Percentiles rank a stretch among this genome's conserved stretches.
These are phyloP conservation scores for Drosophila silvestris DNA, from an alignment of 2,888 invertebrate species.

Conservation along the genomic window DNA sequence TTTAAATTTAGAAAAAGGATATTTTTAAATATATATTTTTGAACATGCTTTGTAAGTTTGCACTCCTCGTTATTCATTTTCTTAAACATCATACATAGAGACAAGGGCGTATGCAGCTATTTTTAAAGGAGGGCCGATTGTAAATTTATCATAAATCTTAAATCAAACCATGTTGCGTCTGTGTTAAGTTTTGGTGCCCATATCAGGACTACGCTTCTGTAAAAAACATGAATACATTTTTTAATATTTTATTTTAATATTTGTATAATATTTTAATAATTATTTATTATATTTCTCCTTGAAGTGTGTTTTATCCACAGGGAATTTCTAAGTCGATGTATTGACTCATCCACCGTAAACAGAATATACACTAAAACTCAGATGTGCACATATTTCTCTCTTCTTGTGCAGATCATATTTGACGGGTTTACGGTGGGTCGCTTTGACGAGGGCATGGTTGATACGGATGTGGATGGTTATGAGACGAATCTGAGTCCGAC, in stretches of 20 bases:
- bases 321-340: background rate
- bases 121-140: background rate
- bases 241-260: background rate
- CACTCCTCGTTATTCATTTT: background rate
- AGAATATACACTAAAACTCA: background rate
- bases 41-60: background rate
- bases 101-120: background rate
- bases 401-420: conserved; percentile 89
- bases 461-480: conserved; percentile 85
- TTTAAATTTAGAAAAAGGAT: background rate
- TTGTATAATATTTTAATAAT: background rate
- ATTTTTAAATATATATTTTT: background rate
- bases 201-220: background rate
- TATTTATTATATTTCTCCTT: background rate
- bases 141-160: background rate
- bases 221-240: background rate
- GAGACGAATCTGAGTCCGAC: conserved; percentile 85
- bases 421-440: conserved; percentile 95
- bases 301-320: background rate
- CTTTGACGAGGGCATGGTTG: conserved; percentile 88
- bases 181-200: background rate
- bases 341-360: background rate
- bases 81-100: background rate
- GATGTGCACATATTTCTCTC: conserved; percentile 10
- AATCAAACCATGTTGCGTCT: background rate